Conservation (phyloP, 2,113 vertebrate species). For the Amphiprion ocellaris region DNA sequence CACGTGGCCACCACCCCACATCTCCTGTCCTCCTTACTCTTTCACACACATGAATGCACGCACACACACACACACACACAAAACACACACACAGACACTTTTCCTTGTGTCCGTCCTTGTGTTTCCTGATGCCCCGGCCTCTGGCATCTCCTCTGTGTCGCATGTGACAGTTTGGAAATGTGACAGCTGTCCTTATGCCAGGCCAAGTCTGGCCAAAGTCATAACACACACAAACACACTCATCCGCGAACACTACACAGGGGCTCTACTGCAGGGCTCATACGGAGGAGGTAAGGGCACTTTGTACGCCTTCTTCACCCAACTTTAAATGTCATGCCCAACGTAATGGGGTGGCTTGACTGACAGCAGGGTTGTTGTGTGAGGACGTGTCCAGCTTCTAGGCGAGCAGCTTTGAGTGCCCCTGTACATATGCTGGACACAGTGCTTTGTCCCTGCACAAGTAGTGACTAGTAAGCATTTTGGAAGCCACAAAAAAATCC, state of each 20-base stretch:
- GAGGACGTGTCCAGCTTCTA: constrained; percentile 78
- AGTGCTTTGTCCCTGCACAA: constrained; percentile 9
- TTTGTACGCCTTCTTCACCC: constrained; percentile 75
- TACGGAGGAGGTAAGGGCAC: constrained; percentile 77
- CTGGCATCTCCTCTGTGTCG: constrained; percentile 74
- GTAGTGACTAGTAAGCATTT: background rate
- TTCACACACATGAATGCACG: constrained; percentile 50
- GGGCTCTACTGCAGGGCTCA: constrained; percentile 74
- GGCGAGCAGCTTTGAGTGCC: constrained; percentile 66
- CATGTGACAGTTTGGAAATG: constrained; percentile 81
- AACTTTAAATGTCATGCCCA: constrained; percentile 83
- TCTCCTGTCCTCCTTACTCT: constrained; percentile 55
- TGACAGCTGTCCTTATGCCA: constrained; percentile 85
- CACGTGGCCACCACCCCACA: constrained; percentile 62
- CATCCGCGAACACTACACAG: constrained; percentile 55
- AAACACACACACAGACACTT: background rate
- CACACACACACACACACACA: constrained; percentile 7
- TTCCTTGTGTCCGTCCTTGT: constrained; percentile 73
- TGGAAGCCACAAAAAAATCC: constrained; percentile 4
- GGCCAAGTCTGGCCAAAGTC: constrained; percentile 81
- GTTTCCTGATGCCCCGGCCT: constrained; percentile 73
- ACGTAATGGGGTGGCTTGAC: constrained; percentile 73
- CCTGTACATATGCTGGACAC: constrained; percentile 59
- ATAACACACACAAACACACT: constrained; percentile 74
- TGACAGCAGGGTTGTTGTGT: constrained; percentile 75